Percentiles rank a stretch among this genome's conserved stretches.
Evolutionary conservation across 2,113 vertebrate genomes (phyloP).

Genomic region (Lophura nycthemera): DNA sequence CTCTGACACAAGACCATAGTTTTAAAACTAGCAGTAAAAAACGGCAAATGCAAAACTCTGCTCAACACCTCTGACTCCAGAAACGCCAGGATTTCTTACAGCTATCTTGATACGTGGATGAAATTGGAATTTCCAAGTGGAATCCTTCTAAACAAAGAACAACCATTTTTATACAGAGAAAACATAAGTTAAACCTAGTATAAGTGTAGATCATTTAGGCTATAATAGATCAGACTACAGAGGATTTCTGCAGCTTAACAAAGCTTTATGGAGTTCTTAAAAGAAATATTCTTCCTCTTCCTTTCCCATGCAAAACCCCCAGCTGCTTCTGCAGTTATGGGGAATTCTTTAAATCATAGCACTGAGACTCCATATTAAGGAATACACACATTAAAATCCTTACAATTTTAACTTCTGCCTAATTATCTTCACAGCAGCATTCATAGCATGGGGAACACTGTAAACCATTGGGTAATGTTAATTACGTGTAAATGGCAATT

Average conservation of each 20-base stretch:
- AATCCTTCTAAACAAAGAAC: background rate
- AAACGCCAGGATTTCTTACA: background rate
- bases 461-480: background rate
- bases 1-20: background rate
- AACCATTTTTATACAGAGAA: rapidly evolving
- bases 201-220: background rate
- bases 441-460: background rate
- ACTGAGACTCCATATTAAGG: background rate
- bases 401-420: background rate
- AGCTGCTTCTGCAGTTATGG: background rate
- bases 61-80: background rate
- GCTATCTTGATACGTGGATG: background rate
- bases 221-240: background rate
- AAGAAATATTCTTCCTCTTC: background rate
- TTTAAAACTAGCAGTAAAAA: background rate
- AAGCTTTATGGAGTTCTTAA: constrained; percentile 15
- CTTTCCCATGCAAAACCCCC: background rate
- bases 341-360: background rate
- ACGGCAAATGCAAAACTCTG: background rate
- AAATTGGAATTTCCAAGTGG: background rate
- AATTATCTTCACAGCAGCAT: constrained; percentile 13
- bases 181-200: background rate
- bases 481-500: constrained; percentile 19
- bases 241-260: background rate
- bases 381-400: constrained; percentile 29